Base-by-base conservation (phyloP, 2,888 invertebrate species). In the Ecliptopera silaceata region DNA sequence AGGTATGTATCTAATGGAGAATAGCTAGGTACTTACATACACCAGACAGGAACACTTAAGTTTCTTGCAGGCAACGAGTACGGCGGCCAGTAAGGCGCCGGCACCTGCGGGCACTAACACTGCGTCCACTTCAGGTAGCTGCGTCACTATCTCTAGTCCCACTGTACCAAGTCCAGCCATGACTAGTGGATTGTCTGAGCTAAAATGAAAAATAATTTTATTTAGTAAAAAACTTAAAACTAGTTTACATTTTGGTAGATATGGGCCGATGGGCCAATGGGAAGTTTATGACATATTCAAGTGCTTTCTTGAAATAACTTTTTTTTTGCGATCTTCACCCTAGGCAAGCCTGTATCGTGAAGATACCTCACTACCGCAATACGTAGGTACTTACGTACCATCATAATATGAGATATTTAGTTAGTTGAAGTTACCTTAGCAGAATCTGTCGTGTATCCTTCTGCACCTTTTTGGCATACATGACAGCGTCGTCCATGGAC, bases 11-110 rank as follows among this genome's bases (percentile, higher is more conserved):
- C n/a, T n/a, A n/a, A n/a, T n/a, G n/a, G n/a, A n/a, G n/a, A n/a
- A n/a, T n/a, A n/a, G n/a, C n/a, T n/a, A 0, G 45, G 41, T 29
- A 63, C 80, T 77, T 56, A 89, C 90, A 68, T 90, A 90, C 58
- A 90, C 82, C 18, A 90, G 77, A 54, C 90, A 90, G 20, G 88
- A 85, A 69, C 88, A 88, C 70, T 90, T 90, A 20, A 90, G 82
- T 63, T 86, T 88, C 72, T 89, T 90, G 77, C 88, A 87, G 15
- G 89, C 88, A 43, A 88, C 77, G 18, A 89, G 77, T 31, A 86
- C 78, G n/a, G 79, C 76, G 0, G 88, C 90, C 3, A 90, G 74
- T 47, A 90, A 64, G 0, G 76, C 80, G 2, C 90, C 89, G 1
- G 71, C 55, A 0, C 79, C 80, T 4, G 83, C 88, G 0, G 90